These are phyloP conservation scores for Sporophila hypoxantha DNA, from an alignment of 2,113 vertebrate species.

Conservation along the genomic window DNA sequence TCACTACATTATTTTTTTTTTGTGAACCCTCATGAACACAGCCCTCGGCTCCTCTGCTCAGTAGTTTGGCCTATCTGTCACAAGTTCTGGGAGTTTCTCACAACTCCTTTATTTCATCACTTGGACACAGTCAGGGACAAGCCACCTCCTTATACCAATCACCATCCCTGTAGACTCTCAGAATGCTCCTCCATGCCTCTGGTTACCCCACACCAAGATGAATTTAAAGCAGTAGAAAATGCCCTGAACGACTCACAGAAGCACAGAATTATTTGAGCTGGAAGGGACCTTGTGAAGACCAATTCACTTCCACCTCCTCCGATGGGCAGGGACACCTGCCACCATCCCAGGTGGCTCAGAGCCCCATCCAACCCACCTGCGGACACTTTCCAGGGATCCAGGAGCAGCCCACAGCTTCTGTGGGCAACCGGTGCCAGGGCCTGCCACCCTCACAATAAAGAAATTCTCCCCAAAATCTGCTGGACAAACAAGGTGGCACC, in stretches of 20 bases:
- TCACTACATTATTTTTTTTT: background rate
- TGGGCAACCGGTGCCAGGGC: background rate
- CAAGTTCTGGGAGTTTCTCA: background rate
- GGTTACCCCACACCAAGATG: background rate
- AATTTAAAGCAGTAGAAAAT: background rate
- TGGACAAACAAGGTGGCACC: background rate
- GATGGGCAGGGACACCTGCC: background rate
- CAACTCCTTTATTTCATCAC: background rate
- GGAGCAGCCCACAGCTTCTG: background rate
- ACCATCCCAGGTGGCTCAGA: fast-evolving
- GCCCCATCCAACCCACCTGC: fast-evolving
- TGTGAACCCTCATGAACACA: background rate
- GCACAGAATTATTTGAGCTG: background rate
- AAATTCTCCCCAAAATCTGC: background rate
- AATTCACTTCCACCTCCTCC: background rate
- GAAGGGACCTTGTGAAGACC: background rate
- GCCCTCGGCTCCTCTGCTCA: background rate
- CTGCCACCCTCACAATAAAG: fast-evolving
- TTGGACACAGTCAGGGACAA: background rate
- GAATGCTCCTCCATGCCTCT: fast-evolving
- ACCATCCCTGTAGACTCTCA: too few relatives aligned
- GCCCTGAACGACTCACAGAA: background rate
- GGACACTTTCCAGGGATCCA: background rate
- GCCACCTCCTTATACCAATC: background rate
- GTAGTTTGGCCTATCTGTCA: background rate